Evolutionary conservation across 2,113 vertebrate species (phyloP).

Genomic region (Stegostoma tigrinum): DNA sequence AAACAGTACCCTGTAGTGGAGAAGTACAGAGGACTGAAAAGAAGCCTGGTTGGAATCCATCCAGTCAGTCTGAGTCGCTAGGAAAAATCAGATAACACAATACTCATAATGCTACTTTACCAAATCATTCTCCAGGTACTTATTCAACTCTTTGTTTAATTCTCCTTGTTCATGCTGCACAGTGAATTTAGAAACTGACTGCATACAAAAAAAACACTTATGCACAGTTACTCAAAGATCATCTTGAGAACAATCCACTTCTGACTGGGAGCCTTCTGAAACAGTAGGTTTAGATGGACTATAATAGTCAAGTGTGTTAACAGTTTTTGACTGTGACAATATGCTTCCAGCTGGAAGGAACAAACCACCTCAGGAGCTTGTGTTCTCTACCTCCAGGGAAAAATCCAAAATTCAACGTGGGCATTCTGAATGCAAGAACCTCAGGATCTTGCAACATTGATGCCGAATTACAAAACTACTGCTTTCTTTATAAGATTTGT

Average conservation of each 20-base stretch:
- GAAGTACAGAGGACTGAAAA: neutral
- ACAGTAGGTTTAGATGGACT: neutral
- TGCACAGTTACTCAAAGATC: neutral
- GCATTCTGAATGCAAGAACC: neutral
- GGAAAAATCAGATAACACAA: neutral
- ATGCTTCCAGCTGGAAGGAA: neutral
- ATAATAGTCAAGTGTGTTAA: neutral
- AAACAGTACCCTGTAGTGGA: neutral
- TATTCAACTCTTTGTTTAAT: neutral
- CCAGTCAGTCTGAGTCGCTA: neutral
- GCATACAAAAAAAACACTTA: neutral
- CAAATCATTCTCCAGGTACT: neutral
- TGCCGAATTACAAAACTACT: neutral
- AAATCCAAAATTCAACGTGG: neutral
- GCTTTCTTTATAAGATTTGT: neutral
- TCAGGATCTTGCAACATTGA: neutral
- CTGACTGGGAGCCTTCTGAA: neutral
- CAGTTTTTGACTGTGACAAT: neutral
- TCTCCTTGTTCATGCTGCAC: neutral
- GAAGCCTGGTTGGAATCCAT: neutral
- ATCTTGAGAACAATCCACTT: neutral
- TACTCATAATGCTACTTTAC: neutral
- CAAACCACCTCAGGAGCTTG: neutral
- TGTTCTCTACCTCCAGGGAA: neutral
- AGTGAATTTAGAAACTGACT: neutral